A percentile compares a stretch with the other conserved stretches of the same genome.
Conservation (phyloP, 2,113 vertebrate genomes). For the Monopterus albus region DNA sequence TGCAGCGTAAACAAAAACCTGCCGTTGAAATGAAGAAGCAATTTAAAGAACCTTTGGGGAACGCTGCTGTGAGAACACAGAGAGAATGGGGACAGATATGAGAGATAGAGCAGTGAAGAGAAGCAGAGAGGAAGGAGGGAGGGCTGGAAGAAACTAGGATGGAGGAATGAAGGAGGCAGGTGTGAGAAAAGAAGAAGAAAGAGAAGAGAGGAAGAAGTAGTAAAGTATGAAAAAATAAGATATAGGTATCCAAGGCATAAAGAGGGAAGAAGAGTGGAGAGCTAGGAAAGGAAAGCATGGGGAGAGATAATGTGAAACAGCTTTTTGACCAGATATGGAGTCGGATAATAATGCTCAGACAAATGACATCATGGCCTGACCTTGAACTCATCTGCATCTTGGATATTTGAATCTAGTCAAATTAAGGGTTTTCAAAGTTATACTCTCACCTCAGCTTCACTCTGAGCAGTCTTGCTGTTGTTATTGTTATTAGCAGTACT, state of each 20-base stretch:
- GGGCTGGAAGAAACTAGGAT: slow-evolving; percentile 35
- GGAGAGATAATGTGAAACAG: neutral
- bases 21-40: slow-evolving; percentile 71
- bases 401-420: slow-evolving; percentile 31
- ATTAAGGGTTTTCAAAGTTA: slow-evolving; percentile 1
- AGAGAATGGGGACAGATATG: slow-evolving; percentile 67
- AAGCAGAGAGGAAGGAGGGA: neutral
- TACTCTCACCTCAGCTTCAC: slow-evolving; percentile 2
- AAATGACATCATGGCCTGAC: slow-evolving; percentile 15
- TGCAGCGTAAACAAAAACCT: slow-evolving; percentile 74
- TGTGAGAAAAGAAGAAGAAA: slow-evolving; percentile 8
- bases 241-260: slow-evolving; percentile 16
- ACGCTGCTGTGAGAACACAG: slow-evolving; percentile 25
- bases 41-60: slow-evolving; percentile 73
- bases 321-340: slow-evolving; percentile 5
- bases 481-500: slow-evolving; percentile 27
- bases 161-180: slow-evolving; percentile 29
- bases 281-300: neutral
- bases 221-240: slow-evolving; percentile 26
- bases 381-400: slow-evolving; percentile 39
- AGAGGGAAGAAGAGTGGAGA: neutral
- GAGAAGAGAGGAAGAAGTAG: slow-evolving; percentile 16
- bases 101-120: slow-evolving; percentile 43
- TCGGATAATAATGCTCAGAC: neutral
- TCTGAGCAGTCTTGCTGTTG: slow-evolving; percentile 3